Base-by-base conservation (phyloP, 2,797 vertebrate species). In the Pelodytes ibericus region DNA sequence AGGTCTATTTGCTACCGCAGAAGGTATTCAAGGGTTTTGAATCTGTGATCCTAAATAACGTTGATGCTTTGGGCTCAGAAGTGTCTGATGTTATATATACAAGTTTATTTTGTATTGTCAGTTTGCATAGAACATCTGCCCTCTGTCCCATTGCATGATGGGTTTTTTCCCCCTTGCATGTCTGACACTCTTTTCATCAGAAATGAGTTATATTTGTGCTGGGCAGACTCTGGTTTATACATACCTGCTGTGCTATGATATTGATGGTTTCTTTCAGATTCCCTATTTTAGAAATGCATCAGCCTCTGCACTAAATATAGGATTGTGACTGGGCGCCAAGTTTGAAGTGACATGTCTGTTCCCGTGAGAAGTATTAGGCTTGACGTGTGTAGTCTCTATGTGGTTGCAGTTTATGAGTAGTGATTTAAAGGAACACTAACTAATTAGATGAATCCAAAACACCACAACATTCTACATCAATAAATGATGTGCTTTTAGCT, bases 221-320 rank as follows among this genome's bases (percentile, higher is more conserved):
- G 10, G 29, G 41, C 25, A 7, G 39, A 8, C 74, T 47, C 49
- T 71, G 49, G 67, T 63, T 56, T 71, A 64, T 31, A 64, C 67
- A 77, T 71, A 64, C 67, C 67, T 57, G 36, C 58, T 22, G 67
- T 51, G 36, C 59, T 25, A 65, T 61, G 39, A 62, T 22, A 41
- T 70, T 58, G 16, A 62, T 56, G 30, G 27, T 70, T 57, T 61
- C 5, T 67, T 64, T 53, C 56, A 58, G 62, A 77, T 71, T 77
- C 59, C 74, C 74, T 71, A 71, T 61, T 77, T 77, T 77, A 71
- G 66, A 71, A 77, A 64, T 77, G 31, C 51, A 39, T 22, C 24
- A 24, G 66, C 58, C n/a, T 20, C 66, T 3, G 74, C 66, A 41
- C 65, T 70, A 68, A 70, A 76, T 76, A 76, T 76, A 76, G 74